phyloP scores from a whole-genome alignment of 2,888 invertebrate species.

The Ophraella communa region DNA sequence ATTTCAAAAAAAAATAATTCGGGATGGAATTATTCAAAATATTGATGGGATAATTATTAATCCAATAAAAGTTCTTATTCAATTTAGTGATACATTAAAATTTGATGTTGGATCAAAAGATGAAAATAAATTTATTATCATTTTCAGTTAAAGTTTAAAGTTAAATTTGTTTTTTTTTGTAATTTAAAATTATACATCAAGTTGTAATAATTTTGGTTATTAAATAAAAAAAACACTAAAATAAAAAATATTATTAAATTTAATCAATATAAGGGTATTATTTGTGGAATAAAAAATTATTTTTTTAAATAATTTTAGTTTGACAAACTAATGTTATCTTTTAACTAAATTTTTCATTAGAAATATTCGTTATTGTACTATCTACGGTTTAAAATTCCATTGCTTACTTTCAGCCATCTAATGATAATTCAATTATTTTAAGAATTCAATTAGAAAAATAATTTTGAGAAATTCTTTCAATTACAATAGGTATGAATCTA shows the following conservation, averaged over 20 bases:
- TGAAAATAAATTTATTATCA: constrained; percentile 73
- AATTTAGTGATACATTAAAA: constrained; percentile 65
- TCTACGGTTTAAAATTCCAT: constrained; percentile 74
- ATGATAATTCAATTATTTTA: constrained; percentile 62
- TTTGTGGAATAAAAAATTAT: constrained; percentile 75
- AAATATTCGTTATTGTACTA: constrained; percentile 70
- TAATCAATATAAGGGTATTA: constrained; percentile 68
- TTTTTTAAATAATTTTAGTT: constrained; percentile 65
- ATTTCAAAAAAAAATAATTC: constrained; percentile 61
- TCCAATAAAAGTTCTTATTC: constrained; percentile 65
- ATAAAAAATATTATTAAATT: constrained; percentile 57
- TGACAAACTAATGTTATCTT: constrained; percentile 71
- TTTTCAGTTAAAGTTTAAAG: constrained; percentile 61
- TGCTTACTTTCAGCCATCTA: constrained; percentile 75
- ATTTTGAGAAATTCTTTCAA: constrained; percentile 66
- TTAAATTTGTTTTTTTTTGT: constrained; percentile 45
- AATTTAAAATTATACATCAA: constrained; percentile 53
- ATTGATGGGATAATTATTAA: constrained; percentile 63
- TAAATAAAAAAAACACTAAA: constrained; percentile 62
- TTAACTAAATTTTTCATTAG: constrained; percentile 68
- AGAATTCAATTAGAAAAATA: constrained; percentile 68
- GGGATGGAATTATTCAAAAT: constrained; percentile 66
- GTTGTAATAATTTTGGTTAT: constrained; percentile 61
- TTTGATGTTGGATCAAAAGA: constrained; percentile 70
- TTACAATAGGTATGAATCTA: constrained; percentile 78